Conservation (phyloP, 2,113 vertebrate genomes). For the Neodontobutis hainanensis region DNA sequence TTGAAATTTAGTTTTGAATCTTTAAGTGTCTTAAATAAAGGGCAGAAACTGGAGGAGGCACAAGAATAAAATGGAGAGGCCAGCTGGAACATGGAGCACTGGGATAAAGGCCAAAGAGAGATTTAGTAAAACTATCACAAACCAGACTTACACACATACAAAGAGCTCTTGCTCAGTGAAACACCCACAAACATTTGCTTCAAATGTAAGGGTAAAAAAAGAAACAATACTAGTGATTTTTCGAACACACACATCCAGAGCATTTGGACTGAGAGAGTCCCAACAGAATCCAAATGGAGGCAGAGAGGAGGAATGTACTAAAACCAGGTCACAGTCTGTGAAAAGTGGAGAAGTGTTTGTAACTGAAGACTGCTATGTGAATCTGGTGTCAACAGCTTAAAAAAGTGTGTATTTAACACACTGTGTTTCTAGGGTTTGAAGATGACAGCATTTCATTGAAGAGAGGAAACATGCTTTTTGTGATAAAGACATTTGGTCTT, state of each 20-base stretch:
- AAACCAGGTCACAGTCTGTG: constrained; percentile 72
- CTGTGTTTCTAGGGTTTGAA: constrained; percentile 25
- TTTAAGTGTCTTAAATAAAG: constrained; percentile 47
- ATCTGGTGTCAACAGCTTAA: constrained; percentile 9
- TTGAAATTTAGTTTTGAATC: constrained; percentile 19
- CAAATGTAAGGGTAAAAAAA: constrained; percentile 23
- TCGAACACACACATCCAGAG: neutral
- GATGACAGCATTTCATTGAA: constrained; percentile 23
- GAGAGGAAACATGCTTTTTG: constrained; percentile 34
- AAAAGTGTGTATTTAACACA: constrained; percentile 24
- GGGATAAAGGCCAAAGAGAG: constrained; percentile 32
- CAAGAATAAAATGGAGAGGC: constrained; percentile 34
- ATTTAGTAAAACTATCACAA: constrained; percentile 29
- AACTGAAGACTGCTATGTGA: constrained; percentile 40
- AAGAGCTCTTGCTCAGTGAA: neutral
- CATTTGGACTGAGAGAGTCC: constrained; percentile 51
- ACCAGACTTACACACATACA: constrained; percentile 29
- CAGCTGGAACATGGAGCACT: constrained; percentile 53
- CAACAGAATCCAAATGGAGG: constrained; percentile 50
- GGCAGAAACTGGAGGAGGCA: constrained; percentile 18
- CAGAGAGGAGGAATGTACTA: constrained; percentile 67
- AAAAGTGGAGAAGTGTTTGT: constrained; percentile 29
- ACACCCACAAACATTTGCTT: constrained; percentile 18
- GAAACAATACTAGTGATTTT: constrained; percentile 10
- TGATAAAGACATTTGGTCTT: constrained; percentile 39